phyloP scores from a whole-genome alignment of 2,888 invertebrate genomes.

The Amorpha juglandis region DNA sequence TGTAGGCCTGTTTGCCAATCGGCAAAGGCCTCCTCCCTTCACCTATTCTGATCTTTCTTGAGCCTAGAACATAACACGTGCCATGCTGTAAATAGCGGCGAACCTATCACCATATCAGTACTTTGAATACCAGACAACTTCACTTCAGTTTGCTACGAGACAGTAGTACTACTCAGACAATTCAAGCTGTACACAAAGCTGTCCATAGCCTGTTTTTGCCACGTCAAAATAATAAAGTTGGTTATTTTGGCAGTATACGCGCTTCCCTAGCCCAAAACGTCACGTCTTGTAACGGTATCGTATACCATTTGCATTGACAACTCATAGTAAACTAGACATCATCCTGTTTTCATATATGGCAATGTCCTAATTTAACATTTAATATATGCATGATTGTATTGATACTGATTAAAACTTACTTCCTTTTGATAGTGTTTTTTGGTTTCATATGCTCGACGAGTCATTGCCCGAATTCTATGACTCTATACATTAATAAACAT shows the following conservation, averaged over 20 bases:
- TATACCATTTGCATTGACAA: constrained; percentile 8
- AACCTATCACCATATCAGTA: no score
- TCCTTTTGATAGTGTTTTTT: constrained; percentile 16
- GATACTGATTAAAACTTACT: constrained; percentile 6
- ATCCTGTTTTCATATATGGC: constrained; percentile 20
- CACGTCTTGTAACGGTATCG: constrained; percentile 7
- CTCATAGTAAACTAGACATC: neutral
- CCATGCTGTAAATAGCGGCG: no score
- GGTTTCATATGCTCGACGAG: constrained; percentile 1
- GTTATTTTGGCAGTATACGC: neutral
- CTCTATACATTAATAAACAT: neutral
- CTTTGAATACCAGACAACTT: no score
- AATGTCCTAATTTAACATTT: constrained; percentile 20
- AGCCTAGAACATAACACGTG: no score
- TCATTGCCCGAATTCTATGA: constrained; percentile 12
- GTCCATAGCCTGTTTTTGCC: no score
- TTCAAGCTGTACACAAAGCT: no score
- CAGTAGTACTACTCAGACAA: no score
- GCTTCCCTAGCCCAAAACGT: neutral
- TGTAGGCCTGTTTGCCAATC: no score
- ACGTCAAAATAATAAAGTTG: no score
- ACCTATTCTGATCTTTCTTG: no score
- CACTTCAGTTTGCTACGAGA: no score
- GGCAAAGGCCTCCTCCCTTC: no score
- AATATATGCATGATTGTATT: constrained; percentile 16